Evolutionary conservation across 2,113 vertebrate species (phyloP).

Genomic region (Bos taurus): ARS-UCD2.0 NC_037337.1:56064001-56064500

Average conservation of each 20-base stretch:
- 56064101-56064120: background rate
- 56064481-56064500: slow-evolving; percentile 23
- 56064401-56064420: slow-evolving; percentile 5
- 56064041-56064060: background rate
- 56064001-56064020: background rate
- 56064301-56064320: background rate
- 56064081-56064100: background rate
- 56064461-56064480: slow-evolving; percentile 24
- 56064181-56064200: background rate
- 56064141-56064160: background rate
- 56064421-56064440: background rate
- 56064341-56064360: background rate
- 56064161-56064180: background rate
- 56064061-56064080: background rate
- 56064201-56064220: background rate
- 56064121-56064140: background rate
- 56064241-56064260: background rate
- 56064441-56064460: background rate
- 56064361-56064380: background rate
- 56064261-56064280: background rate
- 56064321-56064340: background rate
- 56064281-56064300: background rate
- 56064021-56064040: background rate
- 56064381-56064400: slow-evolving; percentile 22
- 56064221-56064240: background rate